Percentiles rank a stretch among this genome's conserved stretches.
Conservation (phyloP, 2,113 vertebrate genomes). For the Hymenochirus boettgeri region DNA sequence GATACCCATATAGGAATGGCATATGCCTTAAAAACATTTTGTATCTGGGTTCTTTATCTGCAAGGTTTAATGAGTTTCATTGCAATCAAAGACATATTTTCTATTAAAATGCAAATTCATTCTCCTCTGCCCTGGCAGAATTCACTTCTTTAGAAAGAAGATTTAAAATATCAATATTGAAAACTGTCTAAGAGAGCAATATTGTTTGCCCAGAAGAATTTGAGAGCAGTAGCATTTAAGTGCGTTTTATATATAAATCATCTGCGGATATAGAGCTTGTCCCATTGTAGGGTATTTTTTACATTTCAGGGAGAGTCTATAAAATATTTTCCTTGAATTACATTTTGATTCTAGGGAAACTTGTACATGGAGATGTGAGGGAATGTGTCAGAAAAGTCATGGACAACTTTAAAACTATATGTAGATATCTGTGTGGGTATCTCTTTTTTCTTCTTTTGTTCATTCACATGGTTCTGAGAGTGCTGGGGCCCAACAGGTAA, state of each 20-base stretch:
- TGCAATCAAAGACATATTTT: slow-evolving; percentile 45
- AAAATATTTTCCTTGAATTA: too few species aligned
- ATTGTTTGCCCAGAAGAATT: slow-evolving; percentile 39
- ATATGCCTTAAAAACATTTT: slow-evolving; percentile 31
- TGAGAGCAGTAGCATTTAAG: slow-evolving; percentile 36
- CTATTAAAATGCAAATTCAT: slow-evolving; percentile 41
- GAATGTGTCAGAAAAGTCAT: too few species aligned
- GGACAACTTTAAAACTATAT: too few species aligned
- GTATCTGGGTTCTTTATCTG: slow-evolving; percentile 38
- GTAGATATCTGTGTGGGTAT: too few species aligned
- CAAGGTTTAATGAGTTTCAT: slow-evolving; percentile 40
- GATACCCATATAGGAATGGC: slow-evolving; percentile 17
- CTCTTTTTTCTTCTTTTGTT: too few species aligned
- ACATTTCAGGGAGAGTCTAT: neutral
- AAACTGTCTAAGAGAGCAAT: slow-evolving; percentile 42
- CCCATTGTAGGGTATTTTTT: slow-evolving; percentile 31
- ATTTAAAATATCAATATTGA: slow-evolving; percentile 29
- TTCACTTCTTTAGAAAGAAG: slow-evolving; percentile 32
- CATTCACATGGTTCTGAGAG: too few species aligned
- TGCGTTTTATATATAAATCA: slow-evolving; percentile 21
- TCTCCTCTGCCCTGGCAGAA: slow-evolving; percentile 31
- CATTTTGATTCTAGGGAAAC: too few species aligned
- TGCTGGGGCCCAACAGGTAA: too few species aligned
- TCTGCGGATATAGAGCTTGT: slow-evolving; percentile 40
- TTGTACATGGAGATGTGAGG: too few species aligned